Base-by-base conservation (phyloP, 2,113 vertebrate genomes). In the Bubo scandiacus region DNA sequence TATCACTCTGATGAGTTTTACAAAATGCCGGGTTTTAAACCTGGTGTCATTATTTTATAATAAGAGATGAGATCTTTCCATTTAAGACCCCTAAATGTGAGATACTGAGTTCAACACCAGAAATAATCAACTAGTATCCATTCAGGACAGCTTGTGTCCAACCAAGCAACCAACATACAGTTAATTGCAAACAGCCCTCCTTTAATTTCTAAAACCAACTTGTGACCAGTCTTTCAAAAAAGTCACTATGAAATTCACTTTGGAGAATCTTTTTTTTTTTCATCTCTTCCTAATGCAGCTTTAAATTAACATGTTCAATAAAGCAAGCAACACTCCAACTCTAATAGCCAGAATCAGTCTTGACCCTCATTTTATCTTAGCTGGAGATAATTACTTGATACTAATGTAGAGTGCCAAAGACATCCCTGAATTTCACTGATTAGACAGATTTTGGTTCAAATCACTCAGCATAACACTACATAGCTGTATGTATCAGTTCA, bases 351-450 rank as follows among this genome's bases (percentile, higher is more conserved):
- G 90, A 97, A 95, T 68, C 90, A 86, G 68, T 93, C 86, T 94
- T 96, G 95, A 98, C 96, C 97, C 87, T 96, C 89, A 96, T 96
- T 98, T 97, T 89, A 97, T 97, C 96, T 94, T 90, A 93, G 81
- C 88, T 97, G 84, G 79, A 98, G 88, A 97, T 96, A 98, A 98
- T 97, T 96, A 98, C 71, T 97, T 95, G 83, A 95, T 95, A 82
- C 59, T 97, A 96, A 97, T 91, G 73, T 43, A 93, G 95, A 95
- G 77, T 96, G 90, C 82, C 91, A 95, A 95, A 94, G 87, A 91
- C 73, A 95, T 90, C 78, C 79, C 93, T 88, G 80, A 97, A 97
- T 94, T 96, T 96, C 92, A 86, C 79, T 86, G 74, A 95, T 90
- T 68, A 81, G 57, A 62, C 55, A 96, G 73, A 94, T 74, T 94